Evolutionary conservation across 2,888 invertebrate species (phyloP).

Genomic region (Cactoblastis cactorum): DNA sequence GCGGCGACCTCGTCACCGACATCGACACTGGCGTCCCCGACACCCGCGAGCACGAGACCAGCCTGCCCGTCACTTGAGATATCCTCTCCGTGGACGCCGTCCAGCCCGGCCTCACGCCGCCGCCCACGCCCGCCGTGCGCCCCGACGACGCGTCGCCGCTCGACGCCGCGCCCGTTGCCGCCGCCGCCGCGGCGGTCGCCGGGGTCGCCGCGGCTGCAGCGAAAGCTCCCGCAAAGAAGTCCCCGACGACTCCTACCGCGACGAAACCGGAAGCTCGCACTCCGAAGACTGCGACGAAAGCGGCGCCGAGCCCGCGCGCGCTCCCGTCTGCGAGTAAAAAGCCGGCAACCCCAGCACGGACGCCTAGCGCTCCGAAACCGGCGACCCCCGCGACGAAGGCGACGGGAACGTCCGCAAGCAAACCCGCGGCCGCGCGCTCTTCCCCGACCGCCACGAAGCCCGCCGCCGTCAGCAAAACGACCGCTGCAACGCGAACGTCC

Average conservation of each 20-base stretch:
- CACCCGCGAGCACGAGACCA: constrained; percentile 70
- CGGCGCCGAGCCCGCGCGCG: constrained; percentile 29
- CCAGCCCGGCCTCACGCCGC: constrained; percentile 33
- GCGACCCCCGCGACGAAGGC: constrained; percentile 28
- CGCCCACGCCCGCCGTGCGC: constrained; percentile 38
- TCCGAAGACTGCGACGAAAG: constrained; percentile 26
- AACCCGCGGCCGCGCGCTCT: constrained; percentile 17
- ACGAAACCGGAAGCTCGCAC: constrained; percentile 34
- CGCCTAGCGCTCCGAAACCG: constrained; percentile 51
- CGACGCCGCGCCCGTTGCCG: constrained; percentile 36
- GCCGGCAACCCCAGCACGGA: constrained; percentile 23
- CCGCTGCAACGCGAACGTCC: background rate
- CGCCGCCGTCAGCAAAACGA: background rate
- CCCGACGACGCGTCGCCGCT: constrained; percentile 35
- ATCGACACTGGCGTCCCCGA: constrained; percentile 63
- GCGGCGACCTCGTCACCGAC: constrained; percentile 59
- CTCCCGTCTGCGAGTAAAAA: constrained; percentile 32
- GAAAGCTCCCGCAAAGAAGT: constrained; percentile 39
- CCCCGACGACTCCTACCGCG: constrained; percentile 39
- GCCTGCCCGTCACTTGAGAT: constrained; percentile 64
- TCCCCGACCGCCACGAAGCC: constrained; percentile 2
- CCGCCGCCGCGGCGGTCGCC: constrained; percentile 31
- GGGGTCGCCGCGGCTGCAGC: constrained; percentile 30
- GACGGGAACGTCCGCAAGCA: constrained; percentile 28
- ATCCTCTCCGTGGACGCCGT: constrained; percentile 51